Base-by-base conservation (phyloP, 2,797 vertebrate species). In the Tragelaphus eurycerus region DNA sequence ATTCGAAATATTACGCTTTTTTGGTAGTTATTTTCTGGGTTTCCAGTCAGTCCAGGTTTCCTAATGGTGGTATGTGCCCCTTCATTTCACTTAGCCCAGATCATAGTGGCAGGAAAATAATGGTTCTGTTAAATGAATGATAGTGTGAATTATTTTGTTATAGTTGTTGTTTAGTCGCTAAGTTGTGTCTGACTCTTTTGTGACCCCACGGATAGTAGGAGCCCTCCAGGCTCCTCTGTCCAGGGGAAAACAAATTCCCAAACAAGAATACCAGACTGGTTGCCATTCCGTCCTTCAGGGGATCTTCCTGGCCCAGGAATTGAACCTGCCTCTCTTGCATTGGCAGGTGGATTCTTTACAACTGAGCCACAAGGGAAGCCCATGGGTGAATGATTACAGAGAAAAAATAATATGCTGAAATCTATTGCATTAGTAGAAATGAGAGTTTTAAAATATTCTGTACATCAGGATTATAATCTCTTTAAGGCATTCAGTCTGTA, bases 391-490 rank as follows among this genome's bases (percentile, higher is more conserved):
- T 82, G 46, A 60, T 34, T 43, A 91, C 2, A 93, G 34, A 94
- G 76, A 48, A 60, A 4, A 94, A 95, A 86, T 64, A 46, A 84
- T 59, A 67, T 79, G 15, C 25, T 90, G 15, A 21, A 87, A 90
- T 85, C 43, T 84, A 27, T 16, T 62, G 27, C n/a, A 15, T 50
- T 87, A 16, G 55, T 87, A 88, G 31, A 89, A 96, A 78, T 52
- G 8, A 81, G 34, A 85, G 17, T 86, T 93, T 95, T 27, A 83
- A 89, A 89, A 50, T 64, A 84, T 81, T 95, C 90, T 91, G n/a
- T 55, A 59, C 4, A 46, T 83, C 54, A 84, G 55, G 12, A 71
- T 57, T 90, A 0, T 76, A 93, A 48, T 93, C 15, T 81, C n/a
- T 76, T 59, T n/a, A 91, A 57, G 19, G 78, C n/a, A 71, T 74